Evolutionary conservation across 2,797 vertebrate species (phyloP).

Genomic region (Lophotriccus pileatus): DNA sequence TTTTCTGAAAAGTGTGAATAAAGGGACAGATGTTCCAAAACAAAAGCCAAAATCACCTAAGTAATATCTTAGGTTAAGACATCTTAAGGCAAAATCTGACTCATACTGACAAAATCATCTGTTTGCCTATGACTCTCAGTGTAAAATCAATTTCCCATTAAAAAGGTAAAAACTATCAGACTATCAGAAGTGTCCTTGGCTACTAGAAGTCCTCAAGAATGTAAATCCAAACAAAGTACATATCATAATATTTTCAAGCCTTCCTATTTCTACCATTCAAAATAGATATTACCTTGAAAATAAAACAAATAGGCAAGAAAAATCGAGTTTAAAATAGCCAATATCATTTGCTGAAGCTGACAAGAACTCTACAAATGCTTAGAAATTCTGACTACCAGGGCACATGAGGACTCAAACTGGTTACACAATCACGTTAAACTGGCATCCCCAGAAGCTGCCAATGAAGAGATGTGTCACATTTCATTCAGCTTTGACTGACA

Average conservation of each 20-base stretch:
- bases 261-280: background rate
- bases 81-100: background rate
- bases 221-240: background rate
- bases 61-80: background rate
- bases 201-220: background rate
- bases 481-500: too few species aligned
- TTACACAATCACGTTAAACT: background rate
- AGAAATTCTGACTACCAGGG: background rate
- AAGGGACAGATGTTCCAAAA: background rate
- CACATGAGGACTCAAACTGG: background rate
- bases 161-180: background rate
- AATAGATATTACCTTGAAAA: background rate
- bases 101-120: background rate
- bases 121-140: background rate
- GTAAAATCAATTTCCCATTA: background rate
- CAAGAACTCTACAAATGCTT: background rate
- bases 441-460: accelerated
- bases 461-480: background rate
- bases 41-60: background rate
- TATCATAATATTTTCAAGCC: background rate
- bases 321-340: background rate
- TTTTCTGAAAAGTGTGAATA: background rate
- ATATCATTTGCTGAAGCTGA: background rate
- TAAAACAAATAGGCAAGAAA: background rate
- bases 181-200: background rate